Evolutionary conservation across 1,140 invertebrate genomes (phyloP), one percentile per base, ranked within the genome.

Genomic region (Drosophila varians): DNA sequence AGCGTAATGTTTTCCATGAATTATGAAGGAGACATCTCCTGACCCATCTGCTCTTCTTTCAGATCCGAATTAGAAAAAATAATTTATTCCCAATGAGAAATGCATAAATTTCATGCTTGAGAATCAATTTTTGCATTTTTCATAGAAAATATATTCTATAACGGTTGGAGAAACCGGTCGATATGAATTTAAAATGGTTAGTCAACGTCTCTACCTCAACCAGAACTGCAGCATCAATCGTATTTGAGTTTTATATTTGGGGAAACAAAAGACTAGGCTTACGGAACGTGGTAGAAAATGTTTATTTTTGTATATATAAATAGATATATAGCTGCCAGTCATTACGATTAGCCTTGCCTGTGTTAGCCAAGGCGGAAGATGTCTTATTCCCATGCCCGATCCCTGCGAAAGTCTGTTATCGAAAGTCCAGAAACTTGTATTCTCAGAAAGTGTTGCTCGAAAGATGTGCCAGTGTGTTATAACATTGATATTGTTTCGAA

Each of bases 1-100:
- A 68, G 28, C 21, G 48, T 53, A 53, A 68, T 53, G 64, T 31
- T 28, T 21, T 18, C 61, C 61, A 68, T 68, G 61, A 68, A 68
- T 68, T 68, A 68, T 68, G 47, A 19, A 66, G 21, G 26, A 40
- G 47, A 53, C 38, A 66, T 45, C 26, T 26, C 7, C 16, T 52
- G 38, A 53, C 36, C 62, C 62, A 66, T 43, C 46, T 66, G 61
- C 38, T 34, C n/a, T n/a, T n/a, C n/a, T n/a, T n/a, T n/a, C n/a
- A n/a, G n/a, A n/a, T n/a, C 4, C 3, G 8, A 66, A 52, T 68
- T 16, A 36, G 11, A 53, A 23, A 26, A 6, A 25, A 18, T 25
- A 54, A 54, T 47, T 31, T 56, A 56, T 56, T 56, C 25, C 19
- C n/a, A 34, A 47, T 55, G 6, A 40, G 25, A 25, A 43, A 52